Evolutionary conservation across 2,888 invertebrate genomes (phyloP), one percentile per base, ranked within the genome.

Genomic region (Dasysyrphus tricinctus): DNA sequence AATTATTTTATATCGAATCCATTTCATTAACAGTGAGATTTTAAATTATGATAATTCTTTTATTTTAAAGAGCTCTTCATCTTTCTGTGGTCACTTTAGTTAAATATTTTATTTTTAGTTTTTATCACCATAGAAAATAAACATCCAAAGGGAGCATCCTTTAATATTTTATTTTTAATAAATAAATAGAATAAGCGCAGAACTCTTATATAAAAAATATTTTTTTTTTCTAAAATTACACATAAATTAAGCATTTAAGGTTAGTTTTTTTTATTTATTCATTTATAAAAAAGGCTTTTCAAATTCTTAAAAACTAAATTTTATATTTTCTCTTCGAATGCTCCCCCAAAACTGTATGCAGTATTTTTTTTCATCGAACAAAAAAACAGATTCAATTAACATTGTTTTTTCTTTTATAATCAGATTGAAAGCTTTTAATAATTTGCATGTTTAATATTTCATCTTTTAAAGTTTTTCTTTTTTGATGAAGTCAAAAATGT

Each of bases 291-390:
- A 80, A 73, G 75, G 78, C 77, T 86, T 57, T 57, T 63, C 69
- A 81, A 85, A 73, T 73, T 49, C 86, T 86, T 86, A 86, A 65
- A 32, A 86, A 82, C 86, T 86, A 86, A 79, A 72, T 75, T 79
- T 57, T 32, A 57, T 37, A 19, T 39, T 24, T 44, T 65, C n/a
- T 42, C 14, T 39, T 56, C 63, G 80, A 85, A 85, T 85, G 85
- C 85, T 80, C 85, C 80, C 80, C 76, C 8, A 24, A 14, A 39
- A 85, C 73, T 80, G 76, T 56, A 61, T 67, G 80, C 51, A 72
- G 59, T 69, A 14, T 57, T 74, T 44, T 47, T 69, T 69, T 37
- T 75, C 24, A 74, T 75, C 54, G 67, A 49, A 49, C 67, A 67
- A 65, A 14, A 37, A 76, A 77, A 84, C n/a, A 73, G 77, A n/a